phyloP scores from a whole-genome alignment of 2,113 vertebrate genomes.

The Synodontis membranacea region DNA sequence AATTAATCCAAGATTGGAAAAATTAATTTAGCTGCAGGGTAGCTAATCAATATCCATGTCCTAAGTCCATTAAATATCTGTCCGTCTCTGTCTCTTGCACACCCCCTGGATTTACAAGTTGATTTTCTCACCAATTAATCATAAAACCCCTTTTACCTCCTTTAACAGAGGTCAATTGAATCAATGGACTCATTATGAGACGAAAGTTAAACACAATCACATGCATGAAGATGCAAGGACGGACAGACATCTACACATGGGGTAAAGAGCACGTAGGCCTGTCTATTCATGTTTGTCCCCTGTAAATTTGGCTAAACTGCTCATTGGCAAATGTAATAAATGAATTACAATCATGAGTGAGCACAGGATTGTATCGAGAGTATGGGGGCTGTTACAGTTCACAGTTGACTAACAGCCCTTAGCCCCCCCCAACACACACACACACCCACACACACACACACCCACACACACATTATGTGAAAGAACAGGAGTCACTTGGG shows the following conservation, averaged over 20 bases:
- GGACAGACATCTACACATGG: background rate
- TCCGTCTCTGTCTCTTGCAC: constrained; percentile 31
- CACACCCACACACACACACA: background rate
- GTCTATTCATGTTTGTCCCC: background rate
- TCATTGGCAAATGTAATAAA: background rate
- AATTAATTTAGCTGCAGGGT: constrained; percentile 73
- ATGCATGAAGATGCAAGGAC: constrained; percentile 13
- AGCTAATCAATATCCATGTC: constrained; percentile 76
- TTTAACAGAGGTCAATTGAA: constrained; percentile 53
- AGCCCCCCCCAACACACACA: background rate
- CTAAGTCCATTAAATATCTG: constrained; percentile 71
- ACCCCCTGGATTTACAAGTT: constrained; percentile 61
- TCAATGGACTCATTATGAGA: constrained; percentile 52
- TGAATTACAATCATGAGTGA: background rate
- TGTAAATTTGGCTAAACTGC: constrained; percentile 13
- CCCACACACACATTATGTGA: background rate
- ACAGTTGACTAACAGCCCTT: background rate
- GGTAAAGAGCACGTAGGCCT: background rate
- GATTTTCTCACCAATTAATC: constrained; percentile 74
- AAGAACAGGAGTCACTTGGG: background rate
- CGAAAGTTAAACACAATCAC: constrained; percentile 10
- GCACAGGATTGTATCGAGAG: background rate
- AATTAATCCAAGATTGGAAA: constrained; percentile 80
- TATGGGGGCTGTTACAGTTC: background rate
- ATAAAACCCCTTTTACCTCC: constrained; percentile 63